phyloP scores from a whole-genome alignment of 1,140 invertebrate species.

The Anastatus disparis region DNA sequence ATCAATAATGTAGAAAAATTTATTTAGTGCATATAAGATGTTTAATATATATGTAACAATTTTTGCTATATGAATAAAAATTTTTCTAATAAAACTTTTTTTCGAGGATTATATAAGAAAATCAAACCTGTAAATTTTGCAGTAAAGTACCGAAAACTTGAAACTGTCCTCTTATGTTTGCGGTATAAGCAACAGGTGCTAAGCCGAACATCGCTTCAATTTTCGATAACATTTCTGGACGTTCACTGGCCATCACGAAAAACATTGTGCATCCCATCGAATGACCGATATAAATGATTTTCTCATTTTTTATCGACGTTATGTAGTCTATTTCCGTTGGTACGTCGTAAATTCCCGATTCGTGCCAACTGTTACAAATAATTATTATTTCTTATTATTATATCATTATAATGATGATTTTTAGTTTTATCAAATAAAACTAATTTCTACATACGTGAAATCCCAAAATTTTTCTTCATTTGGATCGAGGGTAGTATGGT shows the following conservation, averaged over 20 bases:
- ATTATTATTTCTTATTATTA: not conserved
- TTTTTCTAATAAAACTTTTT: not conserved
- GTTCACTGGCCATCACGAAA: conserved; percentile 71
- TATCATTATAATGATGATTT: too few relatives aligned
- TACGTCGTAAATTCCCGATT: conserved; percentile 74
- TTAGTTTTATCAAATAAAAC: too few relatives aligned
- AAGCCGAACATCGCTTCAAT: conserved; percentile 72
- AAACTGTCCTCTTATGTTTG: conserved; percentile 76
- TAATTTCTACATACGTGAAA: conserved; percentile 57
- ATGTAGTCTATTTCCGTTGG: conserved; percentile 73
- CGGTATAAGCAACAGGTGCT: conserved; percentile 80
- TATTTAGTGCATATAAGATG: conserved; percentile 21
- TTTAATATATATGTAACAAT: too few relatives aligned
- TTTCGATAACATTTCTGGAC: conserved; percentile 64
- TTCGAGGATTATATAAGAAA: not conserved
- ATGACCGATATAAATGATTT: conserved; percentile 69
- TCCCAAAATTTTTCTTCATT: conserved; percentile 69
- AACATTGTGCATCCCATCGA: conserved; percentile 74
- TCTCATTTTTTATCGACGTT: conserved; percentile 56
- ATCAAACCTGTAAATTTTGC: conserved; percentile 67
- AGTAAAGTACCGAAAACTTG: conserved; percentile 69
- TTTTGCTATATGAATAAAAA: not conserved
- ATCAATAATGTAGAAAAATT: conserved; percentile 14
- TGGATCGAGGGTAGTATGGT: conserved; percentile 66
- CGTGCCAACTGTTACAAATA: conserved; percentile 71